Conservation (phyloP, 2,113 vertebrate species). For the Cryptoleucopteryx plumbea region DNA sequence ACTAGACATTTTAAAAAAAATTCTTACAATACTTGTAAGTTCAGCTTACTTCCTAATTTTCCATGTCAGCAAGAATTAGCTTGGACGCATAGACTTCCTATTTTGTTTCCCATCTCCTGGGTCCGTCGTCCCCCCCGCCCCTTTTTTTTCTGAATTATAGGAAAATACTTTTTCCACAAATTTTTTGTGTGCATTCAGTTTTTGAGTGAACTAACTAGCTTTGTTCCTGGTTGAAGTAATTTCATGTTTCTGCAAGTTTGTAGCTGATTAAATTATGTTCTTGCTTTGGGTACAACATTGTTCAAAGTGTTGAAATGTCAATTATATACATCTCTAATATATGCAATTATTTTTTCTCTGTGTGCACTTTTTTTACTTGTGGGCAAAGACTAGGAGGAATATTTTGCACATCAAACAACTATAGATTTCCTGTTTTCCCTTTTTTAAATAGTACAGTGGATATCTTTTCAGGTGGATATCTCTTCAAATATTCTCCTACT, state of each 20-base stretch:
- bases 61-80: not conserved
- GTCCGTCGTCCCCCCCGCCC: rapidly evolving
- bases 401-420: not conserved
- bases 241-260: not conserved
- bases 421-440: not conserved
- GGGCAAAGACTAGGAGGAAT: not conserved
- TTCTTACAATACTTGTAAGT: not conserved
- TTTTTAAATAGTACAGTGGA: not conserved
- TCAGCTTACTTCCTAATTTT: not conserved
- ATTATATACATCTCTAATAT: not conserved
- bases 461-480: not conserved
- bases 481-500: not conserved
- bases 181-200: not conserved
- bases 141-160: not conserved
- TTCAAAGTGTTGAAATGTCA: not conserved
- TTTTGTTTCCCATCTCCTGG: not conserved
- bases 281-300: too few species aligned
- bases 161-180: not conserved
- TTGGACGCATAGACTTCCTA: not conserved
- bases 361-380: not conserved
- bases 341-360: not conserved
- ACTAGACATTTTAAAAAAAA: not conserved
- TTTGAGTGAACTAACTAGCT: not conserved
- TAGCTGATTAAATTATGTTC: too few species aligned
- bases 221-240: not conserved